These are phyloP conservation scores for Heliconius congener DNA, from an alignment of 1,140 invertebrate species.

Conservation along the genomic window DNA sequence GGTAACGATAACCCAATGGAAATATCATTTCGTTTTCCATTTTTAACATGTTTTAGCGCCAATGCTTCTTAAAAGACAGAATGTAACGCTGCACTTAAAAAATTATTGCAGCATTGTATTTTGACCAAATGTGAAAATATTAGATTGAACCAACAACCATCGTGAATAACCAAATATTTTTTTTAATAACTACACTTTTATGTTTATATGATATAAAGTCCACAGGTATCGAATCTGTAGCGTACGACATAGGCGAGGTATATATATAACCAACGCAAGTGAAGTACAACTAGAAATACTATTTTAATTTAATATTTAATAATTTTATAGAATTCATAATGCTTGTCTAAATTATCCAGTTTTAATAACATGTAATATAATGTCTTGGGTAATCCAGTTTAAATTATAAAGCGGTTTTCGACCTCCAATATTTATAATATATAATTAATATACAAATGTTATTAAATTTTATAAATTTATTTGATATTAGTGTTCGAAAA, in stretches of 20 bases:
- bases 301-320: background rate
- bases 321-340: background rate
- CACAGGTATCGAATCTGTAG: background rate
- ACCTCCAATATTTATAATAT: background rate
- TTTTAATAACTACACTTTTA: no score
- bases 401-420: constrained; percentile 14
- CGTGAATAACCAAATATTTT: no score
- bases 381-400: background rate
- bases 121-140: no score
- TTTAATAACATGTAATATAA: background rate
- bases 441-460: background rate
- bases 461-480: background rate
- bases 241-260: background rate
- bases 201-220: background rate
- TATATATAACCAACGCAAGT: background rate
- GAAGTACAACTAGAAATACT: background rate
- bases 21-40: no score
- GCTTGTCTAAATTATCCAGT: background rate
- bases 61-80: no score
- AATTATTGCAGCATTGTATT: no score
- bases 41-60: no score
- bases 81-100: no score
- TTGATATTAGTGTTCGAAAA: background rate
- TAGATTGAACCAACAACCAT: no score
- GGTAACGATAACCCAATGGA: background rate